Conservation (phyloP, 2,888 invertebrate genomes). For the Lampropteryx suffumata region DNA sequence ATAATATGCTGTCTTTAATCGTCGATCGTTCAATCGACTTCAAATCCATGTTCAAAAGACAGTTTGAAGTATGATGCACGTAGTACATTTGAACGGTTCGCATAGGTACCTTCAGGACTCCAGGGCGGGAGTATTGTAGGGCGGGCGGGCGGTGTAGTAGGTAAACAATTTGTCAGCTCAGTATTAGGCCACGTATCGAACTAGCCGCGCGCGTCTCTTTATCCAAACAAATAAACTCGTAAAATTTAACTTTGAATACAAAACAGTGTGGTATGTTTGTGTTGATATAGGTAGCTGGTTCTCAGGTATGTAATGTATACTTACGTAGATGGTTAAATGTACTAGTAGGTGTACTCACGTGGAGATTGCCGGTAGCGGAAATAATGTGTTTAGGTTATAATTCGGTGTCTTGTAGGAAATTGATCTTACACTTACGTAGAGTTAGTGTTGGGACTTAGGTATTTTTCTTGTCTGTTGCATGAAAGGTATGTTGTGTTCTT, state of each 20-base stretch:
- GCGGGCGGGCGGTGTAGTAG: conserved; percentile 34
- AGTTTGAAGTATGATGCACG: background rate
- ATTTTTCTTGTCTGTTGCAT: no score
- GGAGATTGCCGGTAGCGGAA: background rate
- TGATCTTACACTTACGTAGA: background rate
- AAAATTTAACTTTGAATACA: conserved; percentile 12
- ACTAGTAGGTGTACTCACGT: background rate
- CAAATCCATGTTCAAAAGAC: no score
- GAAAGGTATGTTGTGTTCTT: no score
- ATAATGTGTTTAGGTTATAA: background rate
- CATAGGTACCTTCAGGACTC: background rate
- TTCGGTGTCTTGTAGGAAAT: background rate
- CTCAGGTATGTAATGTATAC: conserved; percentile 5
- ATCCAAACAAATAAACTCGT: conserved; percentile 9
- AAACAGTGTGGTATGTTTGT: conserved; percentile 7
- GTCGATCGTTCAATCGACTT: no score
- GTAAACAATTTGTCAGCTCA: conserved; percentile 38
- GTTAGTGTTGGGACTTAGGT: no score
- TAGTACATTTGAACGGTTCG: background rate
- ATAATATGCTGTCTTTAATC: no score
- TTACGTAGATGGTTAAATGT: background rate
- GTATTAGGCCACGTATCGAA: conserved; percentile 35
- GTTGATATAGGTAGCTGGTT: conserved; percentile 9
- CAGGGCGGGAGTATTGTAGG: conserved; percentile 26
- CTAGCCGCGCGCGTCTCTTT: conserved; percentile 38